Base-by-base conservation (phyloP, 1,140 invertebrate genomes). In the Wiebesia pumilae region DNA sequence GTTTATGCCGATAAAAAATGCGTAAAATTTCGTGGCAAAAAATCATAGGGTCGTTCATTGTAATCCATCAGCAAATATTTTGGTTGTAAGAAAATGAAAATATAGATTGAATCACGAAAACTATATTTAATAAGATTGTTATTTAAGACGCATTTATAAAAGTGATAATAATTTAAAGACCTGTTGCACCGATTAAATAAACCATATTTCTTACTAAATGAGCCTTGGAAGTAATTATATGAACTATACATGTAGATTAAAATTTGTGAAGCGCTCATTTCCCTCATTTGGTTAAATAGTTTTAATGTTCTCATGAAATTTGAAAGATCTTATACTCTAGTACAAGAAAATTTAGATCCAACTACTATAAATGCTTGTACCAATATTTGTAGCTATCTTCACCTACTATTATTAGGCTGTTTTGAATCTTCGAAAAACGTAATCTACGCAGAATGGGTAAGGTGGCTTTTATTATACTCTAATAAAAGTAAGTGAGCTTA, bases 31-130 rank as follows among this genome's bases (percentile, higher is more conserved):
- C 71, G 6, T 43, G 27, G 71, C 38, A 75, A 75, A 75, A 75
- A 75, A 75, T 43, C 40, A 43, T 43, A 75, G 71, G 71, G 71
- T 38, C 69, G 38, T 43, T 40, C 40, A 27, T 4, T 21, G 71
- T 43, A 40, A 40, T 2, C 2, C 6, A 21, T 24, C 9, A 27
- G 9, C 43, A 43, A 43, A 40, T 21, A 24, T 35, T 4, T 75
- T n/a, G 9, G 10, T n/a, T 75, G 43, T 43, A 75, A 75, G 38
- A n/a, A n/a, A 75, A 75, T 75, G 71, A 75, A 75, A 75, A 75
- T 24, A 2, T 14, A 21, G 1, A 0, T n/a, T 12, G 19, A 71
- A 71, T 38, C 40, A 38, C n/a, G 12, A 0, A 38, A 71, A 35
- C 0, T 3, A 38, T 24, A 30, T n/a, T n/a, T 38, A 33, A 38